phyloP scores from a whole-genome alignment of 2,888 invertebrate species.

The Microdon myrmicae region DNA sequence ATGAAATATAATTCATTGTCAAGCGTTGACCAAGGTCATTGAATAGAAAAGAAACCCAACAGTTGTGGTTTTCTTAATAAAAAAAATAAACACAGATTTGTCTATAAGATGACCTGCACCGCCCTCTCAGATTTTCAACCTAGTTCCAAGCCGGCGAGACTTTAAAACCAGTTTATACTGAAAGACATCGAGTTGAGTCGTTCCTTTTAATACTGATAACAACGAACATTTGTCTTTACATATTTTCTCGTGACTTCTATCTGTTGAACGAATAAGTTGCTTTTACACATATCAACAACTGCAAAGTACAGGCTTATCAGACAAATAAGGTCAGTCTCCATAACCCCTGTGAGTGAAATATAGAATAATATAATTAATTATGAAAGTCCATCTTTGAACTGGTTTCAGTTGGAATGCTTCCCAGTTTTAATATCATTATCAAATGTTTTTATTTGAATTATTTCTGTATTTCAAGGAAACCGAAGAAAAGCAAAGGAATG shows the following conservation, averaged over 20 bases:
- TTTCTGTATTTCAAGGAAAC: neutral
- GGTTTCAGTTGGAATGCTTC: conserved; percentile 7
- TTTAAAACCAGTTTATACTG: conserved; percentile 30
- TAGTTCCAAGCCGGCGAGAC: conserved; percentile 42
- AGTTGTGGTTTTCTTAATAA: no score
- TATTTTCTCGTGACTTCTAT: no score
- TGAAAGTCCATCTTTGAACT: conserved; percentile 36
- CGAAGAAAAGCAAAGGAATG: no score
- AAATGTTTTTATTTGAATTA: conserved; percentile 8
- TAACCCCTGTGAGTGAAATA: conserved; percentile 26
- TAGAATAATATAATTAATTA: conserved; percentile 34
- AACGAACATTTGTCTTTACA: conserved; percentile 9
- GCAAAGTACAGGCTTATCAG: conserved; percentile 21
- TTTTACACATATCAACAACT: conserved; percentile 2
- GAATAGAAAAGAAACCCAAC: no score
- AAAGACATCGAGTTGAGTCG: neutral
- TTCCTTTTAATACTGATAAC: conserved; percentile 16
- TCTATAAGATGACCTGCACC: no score
- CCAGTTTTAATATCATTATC: conserved; percentile 36
- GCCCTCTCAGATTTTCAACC: no score
- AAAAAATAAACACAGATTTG: no score
- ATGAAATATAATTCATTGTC: no score
- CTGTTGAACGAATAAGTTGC: neutral
- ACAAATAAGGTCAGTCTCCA: conserved; percentile 35
- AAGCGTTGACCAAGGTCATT: no score